Base-by-base conservation (phyloP, 2,888 invertebrate species). In the Ichneumoninae sp. region DNA sequence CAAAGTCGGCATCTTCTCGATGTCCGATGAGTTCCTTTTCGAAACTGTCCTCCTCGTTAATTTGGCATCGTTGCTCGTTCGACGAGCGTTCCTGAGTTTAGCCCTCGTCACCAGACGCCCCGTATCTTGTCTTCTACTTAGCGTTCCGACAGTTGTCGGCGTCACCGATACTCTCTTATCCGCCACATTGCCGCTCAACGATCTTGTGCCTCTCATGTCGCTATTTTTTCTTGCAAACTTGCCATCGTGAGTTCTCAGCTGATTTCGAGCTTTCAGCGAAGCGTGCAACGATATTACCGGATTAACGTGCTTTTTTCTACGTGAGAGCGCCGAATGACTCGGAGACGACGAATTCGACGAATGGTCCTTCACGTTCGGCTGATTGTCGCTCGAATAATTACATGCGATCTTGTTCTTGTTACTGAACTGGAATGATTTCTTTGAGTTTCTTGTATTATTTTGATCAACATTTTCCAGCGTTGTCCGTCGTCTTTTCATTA, bases 1-100 rank as follows among this genome's bases (percentile, higher is more conserved):
- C 40, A 90, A 66, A 0, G 97, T 97, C 82, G 96, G 95, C 88
- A 97, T 95, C 86, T 95, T 95, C 76, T 94, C 95, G 88, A 89
- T 93, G 92, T 94, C 94, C 90, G 88, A 89, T 0, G 90, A 88
- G 7, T 84, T 87, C 79, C 88, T 87, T 52, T 89, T 89, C 6
- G 86, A 80, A 30, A 83, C 33, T 5, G 70, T 57, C 13, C 80
- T 87, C n/a, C 81, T 86, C 19, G 76, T 78, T 26, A 52, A 40
- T 85, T 85, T 85, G 10, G 68, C 33, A 19, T 71, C 83, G 52
- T 81, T 85, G 3, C 78, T 83, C 71, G 80, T 65, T 30, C 83
- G 80, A 40, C 62, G 26, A 3, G 74, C 44, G 1, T 19, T 77
- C 6, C 85, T 82, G 1, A 88, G 80, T 22, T 89, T 90, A 5